These are phyloP conservation scores for Hydrochoerus hydrochaeris DNA, from an alignment of 2,113 vertebrate genomes.

Conservation along the genomic window DNA sequence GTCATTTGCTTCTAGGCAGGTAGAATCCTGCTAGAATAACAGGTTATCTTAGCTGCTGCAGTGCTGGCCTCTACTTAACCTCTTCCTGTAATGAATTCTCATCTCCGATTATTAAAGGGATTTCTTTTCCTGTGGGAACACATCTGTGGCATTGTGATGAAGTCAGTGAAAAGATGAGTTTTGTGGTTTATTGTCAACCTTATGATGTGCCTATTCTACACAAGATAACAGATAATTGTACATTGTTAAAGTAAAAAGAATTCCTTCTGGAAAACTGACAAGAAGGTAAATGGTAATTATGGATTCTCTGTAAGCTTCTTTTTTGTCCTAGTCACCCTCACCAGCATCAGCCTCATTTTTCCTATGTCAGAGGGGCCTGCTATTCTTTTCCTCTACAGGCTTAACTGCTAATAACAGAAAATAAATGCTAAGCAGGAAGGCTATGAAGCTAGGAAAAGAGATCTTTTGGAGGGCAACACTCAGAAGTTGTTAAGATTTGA, in stretches of 20 bases:
- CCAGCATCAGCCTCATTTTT: background rate
- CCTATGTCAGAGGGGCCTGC: background rate
- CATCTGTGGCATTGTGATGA: background rate
- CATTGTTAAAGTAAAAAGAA: background rate
- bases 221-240: background rate
- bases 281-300: background rate
- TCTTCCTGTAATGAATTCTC: background rate
- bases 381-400: background rate
- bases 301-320: background rate
- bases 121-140: constrained; percentile 5
- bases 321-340: background rate
- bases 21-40: background rate
- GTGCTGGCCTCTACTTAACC: background rate
- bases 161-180: background rate
- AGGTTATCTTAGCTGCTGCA: background rate
- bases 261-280: background rate
- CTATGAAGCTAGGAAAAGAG: background rate
- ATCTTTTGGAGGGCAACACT: background rate
- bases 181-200: background rate
- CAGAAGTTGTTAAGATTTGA: background rate
- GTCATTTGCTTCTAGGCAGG: background rate
- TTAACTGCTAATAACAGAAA: background rate
- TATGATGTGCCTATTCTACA: background rate
- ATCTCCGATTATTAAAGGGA: background rate
- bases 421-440: background rate